Evolutionary conservation across 2,797 vertebrate genomes (phyloP).

Genomic region (Macroramphosus scolopax): DNA sequence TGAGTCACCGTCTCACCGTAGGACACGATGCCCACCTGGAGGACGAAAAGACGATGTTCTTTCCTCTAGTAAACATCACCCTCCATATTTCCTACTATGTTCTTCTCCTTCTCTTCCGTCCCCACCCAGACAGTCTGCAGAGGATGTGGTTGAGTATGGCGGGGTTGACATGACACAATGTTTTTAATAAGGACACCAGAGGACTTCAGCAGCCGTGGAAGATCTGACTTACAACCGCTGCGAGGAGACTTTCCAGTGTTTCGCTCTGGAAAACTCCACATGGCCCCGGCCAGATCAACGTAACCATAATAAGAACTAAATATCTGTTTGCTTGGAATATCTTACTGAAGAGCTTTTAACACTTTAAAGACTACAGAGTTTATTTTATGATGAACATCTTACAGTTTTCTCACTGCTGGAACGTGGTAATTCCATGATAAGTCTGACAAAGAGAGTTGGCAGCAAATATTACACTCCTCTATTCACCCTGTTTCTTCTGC

Average conservation of each 20-base stretch:
- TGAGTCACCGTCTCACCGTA: constrained; percentile 91
- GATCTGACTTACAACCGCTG: constrained; percentile 64
- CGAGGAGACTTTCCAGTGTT: constrained; percentile 67
- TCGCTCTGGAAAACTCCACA: constrained; percentile 68
- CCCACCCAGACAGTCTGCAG: constrained; percentile 39
- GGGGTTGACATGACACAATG: constrained; percentile 58
- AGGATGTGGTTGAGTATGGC: constrained; percentile 61
- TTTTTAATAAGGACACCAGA: constrained; percentile 59
- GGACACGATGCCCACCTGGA: constrained; percentile 94
- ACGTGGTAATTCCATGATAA: constrained; percentile 32
- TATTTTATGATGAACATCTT: constrained; percentile 13
- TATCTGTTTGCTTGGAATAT: constrained; percentile 24
- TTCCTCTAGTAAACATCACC: constrained; percentile 18
- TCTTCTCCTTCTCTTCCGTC: constrained; percentile 4
- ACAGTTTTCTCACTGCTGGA: constrained; percentile 17
- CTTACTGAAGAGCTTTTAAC: no score
- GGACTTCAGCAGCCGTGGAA: constrained; percentile 67
- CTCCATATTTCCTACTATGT: constrained; percentile 24
- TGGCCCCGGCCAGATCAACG: constrained; percentile 41
- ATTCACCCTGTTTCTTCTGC: constrained; percentile 24
- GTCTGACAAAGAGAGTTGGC: constrained; percentile 17
- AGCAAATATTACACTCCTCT: constrained; percentile 28
- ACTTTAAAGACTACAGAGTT: constrained; percentile 5
- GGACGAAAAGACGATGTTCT: constrained; percentile 34
- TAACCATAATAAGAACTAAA: constrained; percentile 60